These are phyloP conservation scores for Anthopleura sola DNA, from an alignment of 64 coral and sea anemone genomes.

Conservation along the genomic window DNA sequence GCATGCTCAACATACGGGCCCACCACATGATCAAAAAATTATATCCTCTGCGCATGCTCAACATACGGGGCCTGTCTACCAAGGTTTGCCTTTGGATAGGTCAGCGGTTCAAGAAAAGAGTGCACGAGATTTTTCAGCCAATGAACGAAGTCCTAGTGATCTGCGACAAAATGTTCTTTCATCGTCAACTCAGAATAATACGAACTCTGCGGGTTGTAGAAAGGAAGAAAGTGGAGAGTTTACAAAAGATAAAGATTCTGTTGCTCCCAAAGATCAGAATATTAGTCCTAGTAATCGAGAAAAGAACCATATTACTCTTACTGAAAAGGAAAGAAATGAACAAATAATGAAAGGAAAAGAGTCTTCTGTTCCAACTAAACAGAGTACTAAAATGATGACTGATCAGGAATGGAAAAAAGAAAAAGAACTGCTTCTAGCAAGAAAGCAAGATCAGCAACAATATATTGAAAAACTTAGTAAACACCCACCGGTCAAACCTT, in stretches of 20 bases:
- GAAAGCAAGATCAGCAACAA: neutral
- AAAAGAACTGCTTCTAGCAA: constrained; percentile 6
- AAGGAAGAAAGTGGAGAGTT: neutral
- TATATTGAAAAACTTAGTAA: neutral
- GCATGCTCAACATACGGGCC: neutral
- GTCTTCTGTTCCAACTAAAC: neutral
- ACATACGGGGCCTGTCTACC: neutral
- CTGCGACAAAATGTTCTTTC: neutral
- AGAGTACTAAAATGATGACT: neutral
- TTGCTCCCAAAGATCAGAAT: neutral
- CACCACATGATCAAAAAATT: no score
- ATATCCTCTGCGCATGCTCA: neutral
- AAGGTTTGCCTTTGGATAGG: neutral
- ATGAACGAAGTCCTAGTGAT: neutral
- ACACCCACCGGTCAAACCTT: neutral
- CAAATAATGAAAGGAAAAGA: neutral
- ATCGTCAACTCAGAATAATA: neutral
- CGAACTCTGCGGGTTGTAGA: neutral
- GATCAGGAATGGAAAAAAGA: neutral
- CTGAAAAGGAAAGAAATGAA: neutral
- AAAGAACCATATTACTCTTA: neutral
- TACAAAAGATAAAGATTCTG: neutral
- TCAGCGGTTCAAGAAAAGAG: neutral
- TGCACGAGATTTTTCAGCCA: neutral
- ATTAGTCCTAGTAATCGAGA: neutral